Evolutionary conservation across 2,888 invertebrate species (phyloP).

Genomic region (Acronicta leporina): DNA sequence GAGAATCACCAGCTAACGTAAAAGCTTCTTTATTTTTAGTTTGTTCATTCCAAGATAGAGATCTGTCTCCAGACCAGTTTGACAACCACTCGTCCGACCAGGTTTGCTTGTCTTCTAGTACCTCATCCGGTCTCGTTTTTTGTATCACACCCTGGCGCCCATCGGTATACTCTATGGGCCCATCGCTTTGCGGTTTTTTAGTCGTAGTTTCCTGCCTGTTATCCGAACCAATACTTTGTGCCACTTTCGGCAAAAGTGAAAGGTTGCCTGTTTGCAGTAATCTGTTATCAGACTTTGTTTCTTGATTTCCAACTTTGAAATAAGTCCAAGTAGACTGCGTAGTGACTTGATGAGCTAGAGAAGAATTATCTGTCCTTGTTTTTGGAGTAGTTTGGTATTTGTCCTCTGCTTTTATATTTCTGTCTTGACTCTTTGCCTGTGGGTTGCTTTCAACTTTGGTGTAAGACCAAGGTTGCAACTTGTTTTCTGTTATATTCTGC

Average conservation of each 20-base stretch:
- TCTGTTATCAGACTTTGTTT: not conserved
- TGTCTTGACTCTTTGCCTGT: constrained; percentile 9
- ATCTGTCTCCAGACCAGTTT: not conserved
- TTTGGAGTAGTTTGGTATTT: constrained; percentile 4
- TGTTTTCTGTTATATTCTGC: not conserved
- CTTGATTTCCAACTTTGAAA: constrained; percentile 4
- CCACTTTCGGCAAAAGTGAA: not conserved
- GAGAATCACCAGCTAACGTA: not conserved
- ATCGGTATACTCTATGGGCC: not conserved
- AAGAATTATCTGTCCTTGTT: not conserved
- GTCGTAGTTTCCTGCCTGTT: not conserved
- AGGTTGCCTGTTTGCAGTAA: not conserved
- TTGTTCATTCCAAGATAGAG: constrained; percentile 1
- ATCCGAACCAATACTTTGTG: not conserved
- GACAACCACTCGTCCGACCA: constrained; percentile 7
- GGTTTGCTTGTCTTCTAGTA: not conserved
- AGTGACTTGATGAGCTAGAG: not conserved
- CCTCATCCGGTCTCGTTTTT: not conserved
- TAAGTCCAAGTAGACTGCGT: constrained; percentile 10
- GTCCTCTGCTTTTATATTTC: not conserved
- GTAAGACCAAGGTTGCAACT: constrained; percentile 7
- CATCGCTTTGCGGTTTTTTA: not conserved
- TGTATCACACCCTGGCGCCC: not conserved
- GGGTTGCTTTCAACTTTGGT: constrained; percentile 1
- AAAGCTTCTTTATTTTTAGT: not conserved